Base-by-base conservation (phyloP, 2,113 vertebrate genomes). In the Misgurnus anguillicaudatus region DNA sequence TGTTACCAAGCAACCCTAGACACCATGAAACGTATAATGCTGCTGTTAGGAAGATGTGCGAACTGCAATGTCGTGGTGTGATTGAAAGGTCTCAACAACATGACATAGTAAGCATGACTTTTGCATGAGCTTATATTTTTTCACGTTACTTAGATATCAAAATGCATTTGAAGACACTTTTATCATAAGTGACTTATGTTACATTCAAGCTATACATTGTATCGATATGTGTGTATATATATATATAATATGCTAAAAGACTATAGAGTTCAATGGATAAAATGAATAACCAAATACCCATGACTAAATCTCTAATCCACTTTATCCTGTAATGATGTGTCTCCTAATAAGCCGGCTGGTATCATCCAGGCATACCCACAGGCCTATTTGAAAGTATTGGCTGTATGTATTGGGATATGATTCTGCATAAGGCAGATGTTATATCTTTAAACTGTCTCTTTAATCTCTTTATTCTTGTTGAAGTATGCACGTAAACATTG, bases 1-100 rank as follows among this genome's bases (percentile, higher is more conserved):
- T 84, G 82, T 84, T 81, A 81, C 82, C 79, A 75, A 72, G 82
- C 82, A 81, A 81, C 82, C 69, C 38, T 75, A 84, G 62, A 81
- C 79, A 78, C 55, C 11, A 63, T 66, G 55, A 81, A 74, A 74
- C 79, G 74, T 58, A 73, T 58, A 19, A 73, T 21, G 13, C 19
- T 65, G 69, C 47, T 48, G 47, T 63, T 45, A 55, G 53, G 65
- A 77, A 66, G 57, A 41, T 70, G 74, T 80, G 77, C 57, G 47
- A 78, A 77, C 24, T 58, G 58, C 11, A 57, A 55, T 77, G 79
- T 21, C 55, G 64, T 75, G 55, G 42, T 19, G 36, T 78, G 69
- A 73, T 74, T 42, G 78, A 77, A 65, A 42, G 57, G 64, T 63
- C n/a, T 51, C 71, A 71, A 76, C 70, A 13, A 31, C 41, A 77